Evolutionary conservation across 2,888 invertebrate genomes (phyloP), one percentile per base, ranked within the genome.

Genomic region (Drosophila melanosoma): DNA sequence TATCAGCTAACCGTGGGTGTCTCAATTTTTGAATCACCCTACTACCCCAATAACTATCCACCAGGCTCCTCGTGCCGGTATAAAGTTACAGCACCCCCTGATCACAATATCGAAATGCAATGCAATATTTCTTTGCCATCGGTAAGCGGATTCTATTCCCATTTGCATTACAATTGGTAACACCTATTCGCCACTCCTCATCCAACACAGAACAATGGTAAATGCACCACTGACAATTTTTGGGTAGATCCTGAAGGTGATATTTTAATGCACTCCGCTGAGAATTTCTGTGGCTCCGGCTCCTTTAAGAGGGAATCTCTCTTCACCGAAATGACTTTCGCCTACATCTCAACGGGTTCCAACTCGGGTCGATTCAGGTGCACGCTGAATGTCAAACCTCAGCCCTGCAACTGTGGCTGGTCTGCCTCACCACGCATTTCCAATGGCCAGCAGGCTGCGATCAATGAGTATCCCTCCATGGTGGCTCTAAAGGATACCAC

Each of bases 381-480:
- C 65, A 51, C 52, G 0, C 12, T 92, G 12, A 72, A 61, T 20
- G 75, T 74, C 0, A 10, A 45, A 6, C 81, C 71, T 0, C 91
- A 92, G 54, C 62, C 67, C 3, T 93, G 93, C 69, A 90, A 90
- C 54, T 93, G 93, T 33, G 93, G 93, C 48, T 93, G 93, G 93
- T 86, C 90, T 0, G 78, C 82, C 15, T 86, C 68, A 17, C 90
- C 92, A 0, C 93, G 94, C 73, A 95, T 95, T 70, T 94, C 94
- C 1, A 95, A 95, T 36, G 95, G 95, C 0, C 65, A 82, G 3
- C 92, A 94, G 52, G 94, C 95, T 0, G 92, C 92, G 0, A 81
- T 94, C 0, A 95, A 95, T 79, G 95, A 95, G 81, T 95, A 91
- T 87, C 95, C 95, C 1, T 94, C 94, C 82, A 95, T 95, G 94